Evolutionary conservation across 2,888 invertebrate species (phyloP), one percentile per base, ranked within the genome.

Genomic region (Teleogryllus oceanicus): DNA sequence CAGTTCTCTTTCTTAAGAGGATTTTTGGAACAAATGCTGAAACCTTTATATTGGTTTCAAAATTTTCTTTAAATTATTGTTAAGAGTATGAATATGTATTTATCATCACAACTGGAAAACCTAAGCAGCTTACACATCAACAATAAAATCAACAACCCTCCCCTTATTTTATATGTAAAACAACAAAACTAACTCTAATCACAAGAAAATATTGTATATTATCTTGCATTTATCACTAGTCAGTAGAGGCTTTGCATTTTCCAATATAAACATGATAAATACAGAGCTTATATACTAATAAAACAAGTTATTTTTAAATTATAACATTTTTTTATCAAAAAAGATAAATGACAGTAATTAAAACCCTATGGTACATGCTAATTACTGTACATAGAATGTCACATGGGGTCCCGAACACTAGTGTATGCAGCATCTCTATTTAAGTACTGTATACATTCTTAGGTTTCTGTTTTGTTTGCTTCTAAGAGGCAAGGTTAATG

Each of bases 131-230:
- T 80, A 49, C 77, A 80, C 80, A 75, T 75, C 50, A 80, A 80
- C 78, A 78, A 78, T 80, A 80, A 78, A 80, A 80, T 80, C 78
- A 80, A 80, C 80, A 80, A 80, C 80, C 80, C 80, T 24, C 37
- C 76, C 76, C 75, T 37, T 21, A n/a, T 80, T 77, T 37, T 49
- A 77, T 80, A 80, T 77, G 75, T 74, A 78, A 80, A 78, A 37
- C 49, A 75, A 50, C 50, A n/a, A 50, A 78, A 24, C 76, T 76
- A 76, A 76, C 76, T 21, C 21, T 76, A 76, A 21, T 76, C 16
- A 76, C 76, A 76, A 78, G 78, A 75, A 77, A 50, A 78, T 75
- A 80, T 74, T 74, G 76, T 76, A 79, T 77, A 77, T 76, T 76
- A 21, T 79, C 50, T 76, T 79, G 50, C 50, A 10, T 18, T 75